phyloP scores from a whole-genome alignment of 2,113 vertebrate species.

The Pygathrix nemaeus region DNA sequence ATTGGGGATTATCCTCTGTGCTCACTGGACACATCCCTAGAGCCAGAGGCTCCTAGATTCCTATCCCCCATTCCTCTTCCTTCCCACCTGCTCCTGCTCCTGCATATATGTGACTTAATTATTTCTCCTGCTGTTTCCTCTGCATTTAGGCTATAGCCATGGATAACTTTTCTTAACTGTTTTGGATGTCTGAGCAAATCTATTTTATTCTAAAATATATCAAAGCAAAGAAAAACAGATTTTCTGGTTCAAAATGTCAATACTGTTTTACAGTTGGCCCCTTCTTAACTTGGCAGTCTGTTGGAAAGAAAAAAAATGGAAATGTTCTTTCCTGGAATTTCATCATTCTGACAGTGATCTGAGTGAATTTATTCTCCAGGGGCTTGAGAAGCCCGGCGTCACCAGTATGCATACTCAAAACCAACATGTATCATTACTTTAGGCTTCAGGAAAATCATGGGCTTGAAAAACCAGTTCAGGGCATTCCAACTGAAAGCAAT shows the following conservation, averaged over 20 bases:
- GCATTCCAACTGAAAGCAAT: background rate
- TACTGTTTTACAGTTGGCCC: conserved; percentile 38
- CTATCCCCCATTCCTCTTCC: background rate
- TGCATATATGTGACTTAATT: background rate
- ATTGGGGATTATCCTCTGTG: background rate
- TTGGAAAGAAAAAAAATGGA: background rate
- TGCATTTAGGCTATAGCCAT: background rate
- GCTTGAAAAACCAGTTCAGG: background rate
- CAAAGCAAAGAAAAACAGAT: conserved; percentile 57
- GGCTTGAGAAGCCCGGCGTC: background rate
- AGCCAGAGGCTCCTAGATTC: background rate
- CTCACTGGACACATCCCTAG: rapidly evolving
- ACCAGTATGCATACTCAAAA: background rate
- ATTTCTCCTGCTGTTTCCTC: background rate
- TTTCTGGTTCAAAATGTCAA: conserved; percentile 47
- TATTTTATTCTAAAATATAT: conserved; percentile 18
- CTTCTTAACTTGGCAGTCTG: conserved; percentile 47
- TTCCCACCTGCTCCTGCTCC: background rate
- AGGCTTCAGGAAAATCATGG: background rate
- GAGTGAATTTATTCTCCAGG: background rate
- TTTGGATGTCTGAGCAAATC: background rate
- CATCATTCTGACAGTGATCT: background rate
- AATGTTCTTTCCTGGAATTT: background rate
- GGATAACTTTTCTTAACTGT: background rate
- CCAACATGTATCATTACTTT: background rate